Evolutionary conservation across 2,888 invertebrate species (phyloP), one percentile per base, ranked within the genome.

Genomic region (Blera fallax): DNA sequence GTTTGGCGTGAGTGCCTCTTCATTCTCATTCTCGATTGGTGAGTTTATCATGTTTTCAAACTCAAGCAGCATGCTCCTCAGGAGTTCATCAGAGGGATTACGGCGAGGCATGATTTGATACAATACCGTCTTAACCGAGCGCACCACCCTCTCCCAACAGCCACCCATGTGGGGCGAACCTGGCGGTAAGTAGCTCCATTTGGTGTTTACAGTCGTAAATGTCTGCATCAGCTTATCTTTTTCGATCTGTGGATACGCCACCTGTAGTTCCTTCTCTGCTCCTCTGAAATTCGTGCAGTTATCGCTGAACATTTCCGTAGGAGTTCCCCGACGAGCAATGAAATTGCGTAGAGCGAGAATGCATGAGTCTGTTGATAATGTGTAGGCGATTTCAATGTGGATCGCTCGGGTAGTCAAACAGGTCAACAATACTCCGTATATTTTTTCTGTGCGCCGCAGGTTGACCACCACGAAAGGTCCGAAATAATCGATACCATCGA

Each of bases 131-230:
- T 87, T 88, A 3, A 88, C 77, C 0, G 81, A 67, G 3, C 62
- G 37, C 0, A 81, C 81, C 6, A 84, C 50, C 0, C 87, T 50
- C 73, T 58, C 29, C 88, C 88, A 16, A 73, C 88, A 85, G 78
- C 43, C 69, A 3, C 73, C 73, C 80, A 73, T 88, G 32, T 88
- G 87, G 0, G 88, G 88, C 3, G 88, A 50, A 0, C 64, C 64
- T 7, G 88, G 88, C 0, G 87, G 83, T 24, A 79, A 88, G 48
- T 88, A 88, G 1, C n/a, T n/a, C n/a, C n/a, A n/a, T n/a, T n/a
- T n/a, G n/a, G n/a, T n/a, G n/a, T n/a, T n/a, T n/a, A n/a, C n/a
- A n/a, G n/a, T n/a, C n/a, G n/a, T n/a, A n/a, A n/a, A n/a, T n/a
- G n/a, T n/a, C n/a, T n/a, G n/a, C n/a, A n/a, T n/a, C n/a, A n/a